These are phyloP conservation scores for Drosophila oshimai DNA, from an alignment of 1,140 invertebrate genomes.

Conservation along the genomic window DNA sequence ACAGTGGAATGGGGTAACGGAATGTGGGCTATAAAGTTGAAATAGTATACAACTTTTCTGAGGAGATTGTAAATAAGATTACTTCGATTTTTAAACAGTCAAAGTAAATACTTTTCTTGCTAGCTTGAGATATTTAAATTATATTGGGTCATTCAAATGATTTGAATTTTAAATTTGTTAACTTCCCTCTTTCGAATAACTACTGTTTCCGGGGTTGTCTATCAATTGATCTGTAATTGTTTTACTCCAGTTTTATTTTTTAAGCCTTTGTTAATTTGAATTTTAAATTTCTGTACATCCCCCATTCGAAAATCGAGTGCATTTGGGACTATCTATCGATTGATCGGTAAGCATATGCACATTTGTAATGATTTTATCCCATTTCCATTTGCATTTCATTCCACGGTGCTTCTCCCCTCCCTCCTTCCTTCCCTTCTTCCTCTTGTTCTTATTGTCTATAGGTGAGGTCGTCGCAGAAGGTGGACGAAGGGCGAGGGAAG, in stretches of 20 bases:
- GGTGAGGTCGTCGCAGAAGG: slow-evolving; percentile 18
- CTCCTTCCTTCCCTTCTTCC: background rate
- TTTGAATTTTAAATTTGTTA: background rate
- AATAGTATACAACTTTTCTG: too few species aligned
- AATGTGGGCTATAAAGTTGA: too few species aligned
- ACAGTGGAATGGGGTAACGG: slow-evolving; percentile 6
- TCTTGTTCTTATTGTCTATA: slow-evolving; percentile 20
- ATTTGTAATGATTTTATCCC: slow-evolving; percentile 1
- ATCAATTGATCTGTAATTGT: background rate
- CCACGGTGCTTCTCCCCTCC: background rate
- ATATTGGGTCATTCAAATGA: too few species aligned
- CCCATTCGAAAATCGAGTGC: background rate
- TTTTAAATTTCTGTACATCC: background rate
- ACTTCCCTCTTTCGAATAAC: background rate
- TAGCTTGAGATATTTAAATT: background rate
- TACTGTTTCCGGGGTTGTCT: background rate
- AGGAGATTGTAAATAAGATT: too few species aligned
- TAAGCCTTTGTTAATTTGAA: background rate
- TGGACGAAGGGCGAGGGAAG: background rate
- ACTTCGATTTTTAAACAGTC: too few species aligned
- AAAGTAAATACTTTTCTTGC: too few species aligned
- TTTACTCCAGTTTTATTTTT: background rate
- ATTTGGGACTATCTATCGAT: background rate
- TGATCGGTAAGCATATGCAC: background rate
- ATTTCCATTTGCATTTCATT: slow-evolving; percentile 5